Conservation (phyloP, 2,797 vertebrate species). For the Allenopithecus nigroviridis region DNA sequence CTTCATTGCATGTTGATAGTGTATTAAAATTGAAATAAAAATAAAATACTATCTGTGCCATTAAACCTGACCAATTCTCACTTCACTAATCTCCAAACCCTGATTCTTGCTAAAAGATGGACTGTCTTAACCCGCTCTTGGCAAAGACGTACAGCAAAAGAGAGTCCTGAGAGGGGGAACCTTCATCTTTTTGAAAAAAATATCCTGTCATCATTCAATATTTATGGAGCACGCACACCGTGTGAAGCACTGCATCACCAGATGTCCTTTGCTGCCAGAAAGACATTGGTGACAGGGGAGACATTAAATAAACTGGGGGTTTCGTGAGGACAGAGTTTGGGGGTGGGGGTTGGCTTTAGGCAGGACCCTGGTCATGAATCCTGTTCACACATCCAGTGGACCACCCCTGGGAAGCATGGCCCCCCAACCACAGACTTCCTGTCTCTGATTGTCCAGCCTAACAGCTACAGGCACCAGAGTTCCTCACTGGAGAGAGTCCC, state of each 20-base stretch:
- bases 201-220: constrained; percentile 41
- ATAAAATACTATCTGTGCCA: constrained; percentile 80
- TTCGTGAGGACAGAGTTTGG: not conserved
- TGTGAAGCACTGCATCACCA: not conserved
- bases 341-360: not conserved
- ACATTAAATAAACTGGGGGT: not conserved
- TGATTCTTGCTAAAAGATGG: constrained; percentile 49
- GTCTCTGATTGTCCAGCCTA: not conserved
- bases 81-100: constrained; percentile 71
- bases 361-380: not conserved
- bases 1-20: constrained; percentile 79
- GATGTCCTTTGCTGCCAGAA: constrained; percentile 33
- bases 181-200: constrained; percentile 53
- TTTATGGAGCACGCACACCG: not conserved
- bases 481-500: not conserved
- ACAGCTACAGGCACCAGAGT: not conserved
- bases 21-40: constrained; percentile 81
- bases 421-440: not conserved
- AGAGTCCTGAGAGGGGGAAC: constrained; percentile 38
- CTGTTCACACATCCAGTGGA: rapidly evolving
- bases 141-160: constrained; percentile 49
- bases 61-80: constrained; percentile 74
- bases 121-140: constrained; percentile 54
- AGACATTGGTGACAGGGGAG: not conserved
- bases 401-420: not conserved